Evolutionary conservation across 1,140 invertebrate species (phyloP).

Genomic region (Pectinophora gossypiella): DNA sequence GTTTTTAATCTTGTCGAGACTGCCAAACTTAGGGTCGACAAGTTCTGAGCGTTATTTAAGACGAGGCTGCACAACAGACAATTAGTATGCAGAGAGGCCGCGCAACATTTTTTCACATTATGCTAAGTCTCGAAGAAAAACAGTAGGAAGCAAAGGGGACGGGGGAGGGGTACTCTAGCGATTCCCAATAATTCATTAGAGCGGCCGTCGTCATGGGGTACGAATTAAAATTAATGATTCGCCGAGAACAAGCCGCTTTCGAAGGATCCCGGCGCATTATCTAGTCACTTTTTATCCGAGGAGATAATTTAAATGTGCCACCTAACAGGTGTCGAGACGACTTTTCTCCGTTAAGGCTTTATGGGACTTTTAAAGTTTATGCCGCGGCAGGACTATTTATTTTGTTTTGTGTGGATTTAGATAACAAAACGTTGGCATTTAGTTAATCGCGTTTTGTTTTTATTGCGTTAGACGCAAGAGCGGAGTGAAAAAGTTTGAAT

Average conservation of each 20-base stretch:
- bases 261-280: slow-evolving; percentile 56
- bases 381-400: slow-evolving; percentile 3
- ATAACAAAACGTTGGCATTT: not conserved
- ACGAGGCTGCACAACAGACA: slow-evolving; percentile 61
- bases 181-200: slow-evolving; percentile 74
- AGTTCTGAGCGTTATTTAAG: slow-evolving; percentile 46
- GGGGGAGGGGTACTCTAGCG: slow-evolving; percentile 46
- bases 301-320: slow-evolving; percentile 49
- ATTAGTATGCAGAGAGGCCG: slow-evolving; percentile 68
- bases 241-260: slow-evolving; percentile 51
- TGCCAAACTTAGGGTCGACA: slow-evolving; percentile 45
- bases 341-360: slow-evolving; percentile 37
- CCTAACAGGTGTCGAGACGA: slow-evolving; percentile 41
- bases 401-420: not conserved
- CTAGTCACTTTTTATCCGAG: slow-evolving; percentile 63
- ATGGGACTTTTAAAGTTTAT: slow-evolving; percentile 23
- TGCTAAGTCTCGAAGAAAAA: slow-evolving; percentile 70
- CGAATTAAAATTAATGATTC: slow-evolving; percentile 75
- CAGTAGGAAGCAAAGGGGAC: slow-evolving; percentile 44
- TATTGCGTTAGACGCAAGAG: not conserved
- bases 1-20: slow-evolving; percentile 61
- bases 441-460: not conserved
- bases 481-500: too few relatives aligned
- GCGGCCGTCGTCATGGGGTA: slow-evolving; percentile 57
- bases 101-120: slow-evolving; percentile 73